A percentile compares a stretch with the other conserved stretches of the same genome.
phyloP scores from a whole-genome alignment of 2,888 invertebrate species.

The Amphipyra tragopoginis region DNA sequence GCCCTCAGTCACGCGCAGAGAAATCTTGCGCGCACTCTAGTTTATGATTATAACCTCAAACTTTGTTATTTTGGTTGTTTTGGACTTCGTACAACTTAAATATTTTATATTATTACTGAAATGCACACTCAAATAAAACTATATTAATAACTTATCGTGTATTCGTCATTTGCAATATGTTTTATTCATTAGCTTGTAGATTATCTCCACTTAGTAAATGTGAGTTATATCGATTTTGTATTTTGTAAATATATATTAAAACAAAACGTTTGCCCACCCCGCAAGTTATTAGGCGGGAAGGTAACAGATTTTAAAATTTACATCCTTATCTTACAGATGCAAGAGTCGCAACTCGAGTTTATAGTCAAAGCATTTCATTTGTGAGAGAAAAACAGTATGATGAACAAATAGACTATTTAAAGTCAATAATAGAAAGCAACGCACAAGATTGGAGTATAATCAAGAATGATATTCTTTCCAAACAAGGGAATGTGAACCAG shows the following conservation, averaged over 20 bases:
- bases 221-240: slow-evolving; percentile 44
- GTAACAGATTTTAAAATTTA: background rate
- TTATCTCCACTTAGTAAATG: slow-evolving; percentile 51
- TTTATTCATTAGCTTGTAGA: slow-evolving; percentile 53
- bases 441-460: slow-evolving; percentile 78
- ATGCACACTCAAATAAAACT: background rate
- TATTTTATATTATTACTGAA: background rate
- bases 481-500: slow-evolving; percentile 75
- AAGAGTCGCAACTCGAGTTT: slow-evolving; percentile 42
- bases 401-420: slow-evolving; percentile 76
- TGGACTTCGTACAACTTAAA: no score
- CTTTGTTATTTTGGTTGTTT: no score
- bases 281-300: background rate
- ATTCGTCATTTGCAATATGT: slow-evolving; percentile 42
- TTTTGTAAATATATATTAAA: no score
- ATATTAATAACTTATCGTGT: background rate
- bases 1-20: no score
- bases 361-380: slow-evolving; percentile 38
- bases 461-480: slow-evolving; percentile 79
- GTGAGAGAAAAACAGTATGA: slow-evolving; percentile 23
- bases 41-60: no score
- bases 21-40: no score
- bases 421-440: slow-evolving; percentile 63
- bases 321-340: slow-evolving; percentile 59
- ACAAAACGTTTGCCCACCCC: background rate